Percentiles rank a stretch among this genome's conserved stretches.
Conservation (phyloP, 2,797 vertebrate genomes). For the Danio albolineatus region DNA sequence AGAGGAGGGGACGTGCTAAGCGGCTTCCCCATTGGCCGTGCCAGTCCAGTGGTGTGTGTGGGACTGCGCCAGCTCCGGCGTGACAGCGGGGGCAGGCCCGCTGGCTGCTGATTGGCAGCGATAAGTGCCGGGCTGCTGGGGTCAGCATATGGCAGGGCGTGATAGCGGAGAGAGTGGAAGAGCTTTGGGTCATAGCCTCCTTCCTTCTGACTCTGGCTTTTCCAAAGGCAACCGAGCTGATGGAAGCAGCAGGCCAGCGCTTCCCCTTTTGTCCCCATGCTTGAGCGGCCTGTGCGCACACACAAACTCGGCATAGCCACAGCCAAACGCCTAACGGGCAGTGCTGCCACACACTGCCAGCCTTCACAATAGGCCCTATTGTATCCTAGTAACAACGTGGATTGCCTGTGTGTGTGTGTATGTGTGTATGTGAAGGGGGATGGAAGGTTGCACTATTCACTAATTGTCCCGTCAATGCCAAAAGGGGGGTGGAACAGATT, state of each 20-base stretch:
- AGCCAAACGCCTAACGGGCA: slow-evolving; percentile 85
- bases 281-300: slow-evolving; percentile 67
- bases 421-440: slow-evolving; percentile 69
- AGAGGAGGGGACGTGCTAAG: slow-evolving; percentile 65
- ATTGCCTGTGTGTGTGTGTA: slow-evolving; percentile 78
- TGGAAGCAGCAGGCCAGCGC: slow-evolving; percentile 92
- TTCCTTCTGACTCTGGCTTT: slow-evolving; percentile 70
- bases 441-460: slow-evolving; percentile 69
- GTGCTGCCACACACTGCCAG: slow-evolving; percentile 88
- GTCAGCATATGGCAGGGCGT: slow-evolving; percentile 97
- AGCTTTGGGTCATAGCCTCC: slow-evolving; percentile 83
- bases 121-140: slow-evolving; percentile 90
- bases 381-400: slow-evolving; percentile 86
- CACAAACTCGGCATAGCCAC: slow-evolving; percentile 53
- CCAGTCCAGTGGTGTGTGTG: slow-evolving; percentile 66
- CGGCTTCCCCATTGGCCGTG: slow-evolving; percentile 68
- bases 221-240: slow-evolving; percentile 81
- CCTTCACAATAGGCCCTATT: slow-evolving; percentile 92
- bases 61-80: slow-evolving; percentile 57
- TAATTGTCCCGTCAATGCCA: slow-evolving; percentile 77
- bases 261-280: slow-evolving; percentile 90
- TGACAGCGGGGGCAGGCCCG: slow-evolving; percentile 74
- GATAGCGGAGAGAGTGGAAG: slow-evolving; percentile 83
- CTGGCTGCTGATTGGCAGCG: slow-evolving; percentile 91
- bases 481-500: slow-evolving; percentile 71